Evolutionary conservation across 2,888 invertebrate species (phyloP).

Genomic region (Ormyrus pomaceus): DNA sequence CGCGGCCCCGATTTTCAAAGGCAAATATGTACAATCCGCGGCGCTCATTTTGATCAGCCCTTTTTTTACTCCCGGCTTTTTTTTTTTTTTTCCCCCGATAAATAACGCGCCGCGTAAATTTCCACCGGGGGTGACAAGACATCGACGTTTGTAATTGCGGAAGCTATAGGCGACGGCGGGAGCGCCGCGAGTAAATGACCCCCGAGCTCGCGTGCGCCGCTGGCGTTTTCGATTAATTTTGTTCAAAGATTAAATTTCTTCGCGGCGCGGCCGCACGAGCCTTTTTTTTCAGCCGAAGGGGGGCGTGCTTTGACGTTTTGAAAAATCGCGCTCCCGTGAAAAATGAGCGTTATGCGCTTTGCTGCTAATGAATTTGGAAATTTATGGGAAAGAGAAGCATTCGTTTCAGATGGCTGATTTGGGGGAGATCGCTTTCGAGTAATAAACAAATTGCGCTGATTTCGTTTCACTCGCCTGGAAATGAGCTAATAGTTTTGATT

Average conservation of each 20-base stretch:
- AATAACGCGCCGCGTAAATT: slow-evolving; percentile 38
- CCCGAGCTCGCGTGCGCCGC: neutral
- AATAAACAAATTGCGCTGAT: too few relatives aligned
- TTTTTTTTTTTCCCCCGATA: slow-evolving; percentile 5
- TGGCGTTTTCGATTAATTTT: slow-evolving; percentile 41
- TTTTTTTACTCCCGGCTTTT: neutral
- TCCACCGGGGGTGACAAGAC: slow-evolving; percentile 31
- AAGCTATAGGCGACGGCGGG: neutral
- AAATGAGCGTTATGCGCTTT: too few relatives aligned
- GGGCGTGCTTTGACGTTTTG: too few relatives aligned
- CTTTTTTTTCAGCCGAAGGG: too few relatives aligned
- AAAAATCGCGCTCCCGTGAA: too few relatives aligned
- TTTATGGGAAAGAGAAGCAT: too few relatives aligned
- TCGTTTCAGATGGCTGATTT: too few relatives aligned
- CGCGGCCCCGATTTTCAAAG: slow-evolving; percentile 27
- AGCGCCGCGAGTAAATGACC: slow-evolving; percentile 16
- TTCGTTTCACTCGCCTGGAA: too few relatives aligned
- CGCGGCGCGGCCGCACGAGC: neutral
- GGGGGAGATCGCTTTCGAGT: too few relatives aligned
- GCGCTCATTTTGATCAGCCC: slow-evolving; percentile 7
- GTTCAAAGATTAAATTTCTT: slow-evolving; percentile 36
- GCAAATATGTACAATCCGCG: slow-evolving; percentile 26
- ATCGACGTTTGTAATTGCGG: slow-evolving; percentile 44
- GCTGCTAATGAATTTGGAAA: too few relatives aligned
- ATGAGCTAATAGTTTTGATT: too few relatives aligned